phyloP scores from a whole-genome alignment of 2,113 vertebrate genomes.

The Psilopsiagon aurifrons region DNA sequence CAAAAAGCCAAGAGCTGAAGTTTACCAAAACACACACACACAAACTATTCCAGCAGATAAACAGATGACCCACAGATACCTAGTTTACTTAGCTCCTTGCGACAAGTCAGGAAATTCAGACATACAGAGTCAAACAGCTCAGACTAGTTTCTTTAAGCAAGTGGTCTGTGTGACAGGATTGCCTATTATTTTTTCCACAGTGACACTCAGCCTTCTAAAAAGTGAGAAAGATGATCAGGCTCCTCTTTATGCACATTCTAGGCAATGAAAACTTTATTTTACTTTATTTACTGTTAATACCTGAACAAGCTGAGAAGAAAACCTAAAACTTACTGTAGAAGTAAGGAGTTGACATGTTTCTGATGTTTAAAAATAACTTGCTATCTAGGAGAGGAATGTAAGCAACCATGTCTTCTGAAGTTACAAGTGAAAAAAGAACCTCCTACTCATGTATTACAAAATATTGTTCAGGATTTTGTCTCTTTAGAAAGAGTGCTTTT shows the following conservation, averaged over 20 bases:
- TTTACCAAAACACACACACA: not conserved
- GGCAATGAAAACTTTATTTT: rapidly evolving
- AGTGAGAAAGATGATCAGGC: not conserved
- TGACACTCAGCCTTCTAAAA: not conserved
- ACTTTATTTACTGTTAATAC: not conserved
- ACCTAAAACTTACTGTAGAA: not conserved
- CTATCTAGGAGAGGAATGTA: not conserved
- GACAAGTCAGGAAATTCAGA: not conserved
- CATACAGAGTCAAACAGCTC: not conserved
- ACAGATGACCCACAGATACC: not conserved
- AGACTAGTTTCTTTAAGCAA: not conserved
- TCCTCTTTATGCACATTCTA: not conserved
- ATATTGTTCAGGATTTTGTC: not conserved
- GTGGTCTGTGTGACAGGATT: not conserved
- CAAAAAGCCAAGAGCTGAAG: not conserved
- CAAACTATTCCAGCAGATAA: not conserved
- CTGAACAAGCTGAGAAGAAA: not conserved
- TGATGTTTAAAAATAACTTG: not conserved
- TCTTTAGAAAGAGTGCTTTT: not conserved
- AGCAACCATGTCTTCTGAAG: not conserved
- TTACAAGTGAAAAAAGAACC: not conserved
- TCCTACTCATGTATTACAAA: not conserved
- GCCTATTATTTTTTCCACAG: not conserved
- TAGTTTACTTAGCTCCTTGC: not conserved
- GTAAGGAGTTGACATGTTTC: not conserved